Evolutionary conservation across 2,797 vertebrate genomes (phyloP), one percentile per base, ranked within the genome.

Genomic region (Bufotes viridis): DNA sequence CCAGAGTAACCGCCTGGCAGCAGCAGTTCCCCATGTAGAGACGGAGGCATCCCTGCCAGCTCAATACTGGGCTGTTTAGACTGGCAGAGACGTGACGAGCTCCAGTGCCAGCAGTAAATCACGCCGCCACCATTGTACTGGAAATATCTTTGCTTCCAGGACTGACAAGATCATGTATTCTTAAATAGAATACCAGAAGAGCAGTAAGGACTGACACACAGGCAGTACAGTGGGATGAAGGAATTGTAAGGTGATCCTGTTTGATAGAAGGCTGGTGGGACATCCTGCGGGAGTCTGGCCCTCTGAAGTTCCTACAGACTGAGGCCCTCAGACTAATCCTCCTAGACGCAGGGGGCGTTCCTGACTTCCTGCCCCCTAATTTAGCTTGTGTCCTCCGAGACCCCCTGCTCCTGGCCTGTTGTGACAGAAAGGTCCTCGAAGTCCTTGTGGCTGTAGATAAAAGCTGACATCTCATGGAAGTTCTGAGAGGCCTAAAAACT

Each of bases 361-460:
- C 78, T 13, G 13, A 81, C 65, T 81, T 72, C 78, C 78, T 81
- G 78, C 76, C 85, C 63, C 76, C 51, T 86, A 70, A 80, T 86
- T 86, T 80, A 86, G 20, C 61, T 42, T 79, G 24, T 86, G 61
- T 80, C 75, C 20, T 20, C 13, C 4, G 10, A 67, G 61, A 86
- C 76, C 85, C 74, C 85, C 51, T 80, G 51, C 78, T 12, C 34
- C 22, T 67, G 29, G 11, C 51, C 17, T 70, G 49, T 60, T 86
- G 53, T 80, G 76, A 51, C 63, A 86, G 65, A n/a, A 74, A 49
- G 78, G 65, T 51, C 65, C 63, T 63, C 20, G 53, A 60, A 53
- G 76, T 29, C 65, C 78, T 74, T 72, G 53, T 72, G 53, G 29
- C 74, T 20, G 15, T 14, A 81, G 63, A 87, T 87, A 55, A 87